Evolutionary conservation across 1,140 invertebrate genomes (phyloP).

Genomic region (Bombus superbus): DNA sequence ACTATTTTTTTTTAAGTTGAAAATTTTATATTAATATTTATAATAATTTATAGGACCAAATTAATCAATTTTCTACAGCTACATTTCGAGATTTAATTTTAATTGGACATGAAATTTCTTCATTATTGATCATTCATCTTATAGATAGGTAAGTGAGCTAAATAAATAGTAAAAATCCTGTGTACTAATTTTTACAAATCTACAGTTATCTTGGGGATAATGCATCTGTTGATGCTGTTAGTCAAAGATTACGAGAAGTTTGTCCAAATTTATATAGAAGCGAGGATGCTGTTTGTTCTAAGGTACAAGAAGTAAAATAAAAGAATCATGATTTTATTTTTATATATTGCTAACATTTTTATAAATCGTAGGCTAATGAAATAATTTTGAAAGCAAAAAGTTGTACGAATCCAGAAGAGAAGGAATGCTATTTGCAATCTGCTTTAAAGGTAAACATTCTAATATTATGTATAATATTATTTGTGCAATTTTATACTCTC

Average conservation of each 20-base stretch:
- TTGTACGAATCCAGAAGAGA: conserved; percentile 87
- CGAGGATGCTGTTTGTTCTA: conserved; percentile 97
- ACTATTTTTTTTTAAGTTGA: not conserved
- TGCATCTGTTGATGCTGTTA: conserved; percentile 96
- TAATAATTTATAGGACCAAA: conserved; percentile 83
- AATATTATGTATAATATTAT: conserved; percentile 3
- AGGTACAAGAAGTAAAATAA: conserved; percentile 84
- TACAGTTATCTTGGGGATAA: conserved; percentile 95
- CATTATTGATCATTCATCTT: conserved; percentile 88
- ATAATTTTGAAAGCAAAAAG: conserved; percentile 91
- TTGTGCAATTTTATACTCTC: not conserved
- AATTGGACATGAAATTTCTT: conserved; percentile 92
- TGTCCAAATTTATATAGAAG: conserved; percentile 97
- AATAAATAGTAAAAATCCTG: not conserved
- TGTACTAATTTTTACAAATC: conserved; percentile 49
- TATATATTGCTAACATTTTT: not conserved
- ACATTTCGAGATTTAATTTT: conserved; percentile 92
- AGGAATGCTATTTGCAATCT: conserved; percentile 88
- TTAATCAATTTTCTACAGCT: conserved; percentile 85
- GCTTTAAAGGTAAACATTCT: conserved; percentile 84
- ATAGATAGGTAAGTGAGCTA: conserved; percentile 85
- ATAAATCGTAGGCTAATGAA: conserved; percentile 89
- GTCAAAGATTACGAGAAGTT: conserved; percentile 92
- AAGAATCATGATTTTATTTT: conserved; percentile 10
- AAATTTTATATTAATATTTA: not conserved